These are phyloP conservation scores for Mobula birostris DNA, from an alignment of 2,113 vertebrate species.

Conservation along the genomic window DNA sequence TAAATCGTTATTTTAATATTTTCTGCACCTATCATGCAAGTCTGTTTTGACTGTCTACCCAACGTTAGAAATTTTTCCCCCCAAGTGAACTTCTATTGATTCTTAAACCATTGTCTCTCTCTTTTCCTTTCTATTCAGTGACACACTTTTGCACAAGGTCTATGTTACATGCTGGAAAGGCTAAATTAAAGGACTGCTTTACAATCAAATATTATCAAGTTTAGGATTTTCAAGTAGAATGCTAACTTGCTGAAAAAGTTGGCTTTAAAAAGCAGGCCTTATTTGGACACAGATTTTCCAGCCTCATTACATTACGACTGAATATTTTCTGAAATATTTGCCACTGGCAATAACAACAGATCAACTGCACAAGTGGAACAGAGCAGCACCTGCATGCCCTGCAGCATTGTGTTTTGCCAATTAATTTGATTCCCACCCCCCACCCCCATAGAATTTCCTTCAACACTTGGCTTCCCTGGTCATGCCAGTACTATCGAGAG, in stretches of 20 bases:
- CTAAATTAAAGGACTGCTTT: not conserved
- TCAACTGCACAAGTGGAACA: conserved; percentile 18
- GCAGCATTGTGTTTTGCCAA: conserved; percentile 28
- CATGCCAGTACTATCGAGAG: not conserved
- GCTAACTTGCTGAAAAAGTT: not conserved
- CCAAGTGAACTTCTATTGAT: not conserved
- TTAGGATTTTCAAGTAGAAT: conserved; percentile 3
- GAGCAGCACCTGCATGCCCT: conserved; percentile 34
- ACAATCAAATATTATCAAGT: not conserved
- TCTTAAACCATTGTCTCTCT: not conserved
- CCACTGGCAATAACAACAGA: conserved; percentile 18
- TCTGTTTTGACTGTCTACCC: not conserved
- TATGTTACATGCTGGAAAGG: not conserved
- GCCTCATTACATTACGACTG: not conserved
- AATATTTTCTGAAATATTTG: conserved; percentile 37
- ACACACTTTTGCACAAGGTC: not conserved
- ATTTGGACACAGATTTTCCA: conserved; percentile 6
- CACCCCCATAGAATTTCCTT: not conserved
- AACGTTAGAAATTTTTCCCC: not conserved
- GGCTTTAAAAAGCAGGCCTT: not conserved
- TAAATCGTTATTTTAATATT: not conserved
- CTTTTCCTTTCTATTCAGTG: not conserved
- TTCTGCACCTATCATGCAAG: too few species aligned
- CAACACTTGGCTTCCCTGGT: not conserved
- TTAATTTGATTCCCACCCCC: not conserved